Conservation (phyloP, 2,888 invertebrate species). For the Plebejus melissa region DNA sequence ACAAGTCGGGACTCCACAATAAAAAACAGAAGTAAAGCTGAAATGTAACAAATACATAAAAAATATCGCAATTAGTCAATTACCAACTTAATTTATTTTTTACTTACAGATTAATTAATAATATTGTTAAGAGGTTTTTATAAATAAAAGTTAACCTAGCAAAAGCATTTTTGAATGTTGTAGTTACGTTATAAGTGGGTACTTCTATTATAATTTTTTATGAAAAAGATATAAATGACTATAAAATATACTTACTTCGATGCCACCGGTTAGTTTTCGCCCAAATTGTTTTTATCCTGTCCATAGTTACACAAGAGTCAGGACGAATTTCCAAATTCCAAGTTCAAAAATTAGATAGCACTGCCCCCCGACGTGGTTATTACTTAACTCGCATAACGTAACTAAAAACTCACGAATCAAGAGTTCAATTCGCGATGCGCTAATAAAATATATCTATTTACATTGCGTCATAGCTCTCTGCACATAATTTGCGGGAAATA, state of each 20-base stretch:
- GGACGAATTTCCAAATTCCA: neutral
- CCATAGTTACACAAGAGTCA: conserved; percentile 37
- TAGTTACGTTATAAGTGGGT: no score
- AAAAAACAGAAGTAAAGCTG: conserved; percentile 76
- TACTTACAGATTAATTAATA: no score
- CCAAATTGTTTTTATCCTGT: conserved; percentile 53
- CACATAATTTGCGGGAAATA: neutral
- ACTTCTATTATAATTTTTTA: no score
- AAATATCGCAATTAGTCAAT: neutral
- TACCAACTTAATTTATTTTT: neutral
- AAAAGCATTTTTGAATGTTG: conserved; percentile 17
- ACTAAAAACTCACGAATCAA: neutral
- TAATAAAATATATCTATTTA: neutral
- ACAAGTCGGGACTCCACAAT: conserved; percentile 79
- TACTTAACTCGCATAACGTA: neutral
- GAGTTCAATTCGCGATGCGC: neutral
- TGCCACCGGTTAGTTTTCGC: conserved; percentile 69
- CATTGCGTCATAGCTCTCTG: neutral
- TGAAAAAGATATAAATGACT: no score
- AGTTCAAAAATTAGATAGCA: neutral
- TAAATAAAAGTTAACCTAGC: neutral
- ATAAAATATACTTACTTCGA: conserved; percentile 49
- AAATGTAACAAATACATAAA: conserved; percentile 47
- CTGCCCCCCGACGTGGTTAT: neutral
- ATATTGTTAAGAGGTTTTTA: neutral